Percentiles rank a stretch among this genome's conserved stretches.
These are phyloP conservation scores for Ptychoptera contaminata DNA, from an alignment of 2,888 invertebrate species.

Conservation along the genomic window DNA sequence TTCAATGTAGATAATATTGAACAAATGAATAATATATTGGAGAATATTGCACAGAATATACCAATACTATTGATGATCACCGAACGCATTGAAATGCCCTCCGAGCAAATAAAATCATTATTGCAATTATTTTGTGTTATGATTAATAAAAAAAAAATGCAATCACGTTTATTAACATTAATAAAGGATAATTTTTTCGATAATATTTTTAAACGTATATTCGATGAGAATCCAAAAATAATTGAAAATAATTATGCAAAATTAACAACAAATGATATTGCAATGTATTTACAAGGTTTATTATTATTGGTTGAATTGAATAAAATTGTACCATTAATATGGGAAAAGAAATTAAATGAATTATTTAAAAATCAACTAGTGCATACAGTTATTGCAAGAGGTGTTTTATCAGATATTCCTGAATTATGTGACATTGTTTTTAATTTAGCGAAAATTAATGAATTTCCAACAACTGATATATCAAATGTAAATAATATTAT, in stretches of 20 bases:
- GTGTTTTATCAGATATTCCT: slow-evolving; percentile 20
- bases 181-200: slow-evolving; percentile 2
- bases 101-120: slow-evolving; percentile 2
- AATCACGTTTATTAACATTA: neutral
- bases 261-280: slow-evolving; percentile 17
- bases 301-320: slow-evolving; percentile 23
- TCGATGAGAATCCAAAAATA: slow-evolving; percentile 17
- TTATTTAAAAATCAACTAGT: slow-evolving; percentile 22
- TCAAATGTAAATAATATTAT: slow-evolving; percentile 18
- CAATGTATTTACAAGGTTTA: slow-evolving; percentile 22
- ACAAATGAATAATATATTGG: slow-evolving; percentile 8
- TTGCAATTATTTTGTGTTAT: slow-evolving; percentile 1
- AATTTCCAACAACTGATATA: slow-evolving; percentile 22
- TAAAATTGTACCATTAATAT: slow-evolving; percentile 25
- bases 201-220: slow-evolving; percentile 17
- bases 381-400: slow-evolving; percentile 24
- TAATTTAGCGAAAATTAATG: slow-evolving; percentile 25
- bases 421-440: slow-evolving; percentile 21
- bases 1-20: neutral
- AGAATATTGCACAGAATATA: slow-evolving; percentile 17
- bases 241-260: slow-evolving; percentile 6
- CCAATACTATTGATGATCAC: slow-evolving; percentile 19
- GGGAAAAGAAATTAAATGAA: slow-evolving; percentile 23
- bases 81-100: slow-evolving; percentile 19
- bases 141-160: slow-evolving; percentile 1